Evolutionary conservation across 2,113 vertebrate species (phyloP), one percentile per base, ranked within the genome.

Genomic region (Gopherus evgoodei): DNA sequence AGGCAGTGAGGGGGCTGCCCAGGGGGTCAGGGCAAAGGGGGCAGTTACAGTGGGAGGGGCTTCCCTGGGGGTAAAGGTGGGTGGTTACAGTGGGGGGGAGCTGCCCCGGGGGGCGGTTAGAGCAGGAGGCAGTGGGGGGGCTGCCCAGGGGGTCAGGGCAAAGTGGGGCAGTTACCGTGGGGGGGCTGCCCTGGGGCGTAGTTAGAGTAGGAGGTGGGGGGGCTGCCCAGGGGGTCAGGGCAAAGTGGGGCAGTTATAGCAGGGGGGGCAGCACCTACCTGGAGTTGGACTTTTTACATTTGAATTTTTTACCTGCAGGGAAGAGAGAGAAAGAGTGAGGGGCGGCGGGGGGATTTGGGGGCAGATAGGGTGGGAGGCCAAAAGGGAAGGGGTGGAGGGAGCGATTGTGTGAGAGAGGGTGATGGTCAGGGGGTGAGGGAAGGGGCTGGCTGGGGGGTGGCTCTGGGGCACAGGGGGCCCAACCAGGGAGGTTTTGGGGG

Each of bases 231-330:
- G 59, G 14, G 62, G 14, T 35, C 16, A 3, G 29, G 16, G 11
- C 57, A 59, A 56, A 53, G 52, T 2, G 10, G 56, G 10, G 22
- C 25, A 13, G 57, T 12, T 59, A 50, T 65, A 44, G 31, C 13
- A 5, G 12, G 11, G 2, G 3, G 7, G 19, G 11, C 47, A 83
- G 22, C 42, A 65, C 86, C 13, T 84, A 92, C 91, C 86, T 84
- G 42, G 91, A 57, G 31, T 92, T 81, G 5, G 91, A 88, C 83
- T 92, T 88, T 88, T 88, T 92, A 82, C 91, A 92, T 75, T 8
- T 92, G 38, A 84, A 84, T 52, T 92, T 92, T 82, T 93, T 27
- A 50, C 87, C 88, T 93, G 65, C 91, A 75, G 12, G 76, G 89
- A 87, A 93, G 83, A 87, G 76, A 87, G 65, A 80, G 79, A 95